A percentile compares a stretch with the other conserved stretches of the same genome.
Evolutionary conservation across 2,113 vertebrate species (phyloP).

Genomic region (Gambusia affinis): DNA sequence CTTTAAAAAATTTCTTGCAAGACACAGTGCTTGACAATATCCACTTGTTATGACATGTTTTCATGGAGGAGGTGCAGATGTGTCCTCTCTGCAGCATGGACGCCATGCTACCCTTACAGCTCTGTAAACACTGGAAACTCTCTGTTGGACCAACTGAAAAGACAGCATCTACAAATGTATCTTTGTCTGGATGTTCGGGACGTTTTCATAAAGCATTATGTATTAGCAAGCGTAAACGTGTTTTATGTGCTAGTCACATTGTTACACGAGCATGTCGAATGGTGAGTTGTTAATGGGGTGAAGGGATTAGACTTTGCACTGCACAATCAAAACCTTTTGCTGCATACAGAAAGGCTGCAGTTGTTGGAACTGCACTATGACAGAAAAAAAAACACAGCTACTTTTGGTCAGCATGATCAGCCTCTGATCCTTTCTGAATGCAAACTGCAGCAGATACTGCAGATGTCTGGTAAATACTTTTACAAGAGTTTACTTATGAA

Average conservation of each 20-base stretch:
- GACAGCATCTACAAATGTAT: background rate
- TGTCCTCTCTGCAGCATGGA: background rate
- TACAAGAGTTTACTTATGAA: background rate
- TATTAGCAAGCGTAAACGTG: background rate
- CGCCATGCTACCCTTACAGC: background rate
- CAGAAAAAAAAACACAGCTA: background rate
- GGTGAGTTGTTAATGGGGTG: background rate
- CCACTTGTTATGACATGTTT: constrained; percentile 1
- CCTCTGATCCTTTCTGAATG: constrained; percentile 3
- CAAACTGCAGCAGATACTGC: background rate
- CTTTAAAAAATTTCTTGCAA: background rate
- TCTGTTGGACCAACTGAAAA: background rate
- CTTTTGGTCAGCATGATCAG: background rate
- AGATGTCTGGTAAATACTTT: background rate
- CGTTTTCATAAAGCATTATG: background rate
- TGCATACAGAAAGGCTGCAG: constrained; percentile 5
- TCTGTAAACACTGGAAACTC: background rate
- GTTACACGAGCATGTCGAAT: background rate
- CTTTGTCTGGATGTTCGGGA: background rate
- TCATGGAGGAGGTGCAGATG: background rate
- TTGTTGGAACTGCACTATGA: constrained; percentile 7
- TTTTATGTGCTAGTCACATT: background rate
- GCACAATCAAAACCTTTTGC: background rate
- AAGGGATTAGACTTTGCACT: background rate
- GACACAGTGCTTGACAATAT: background rate